Conservation (phyloP, 2,797 vertebrate genomes). For the Florisuga fusca region DNA sequence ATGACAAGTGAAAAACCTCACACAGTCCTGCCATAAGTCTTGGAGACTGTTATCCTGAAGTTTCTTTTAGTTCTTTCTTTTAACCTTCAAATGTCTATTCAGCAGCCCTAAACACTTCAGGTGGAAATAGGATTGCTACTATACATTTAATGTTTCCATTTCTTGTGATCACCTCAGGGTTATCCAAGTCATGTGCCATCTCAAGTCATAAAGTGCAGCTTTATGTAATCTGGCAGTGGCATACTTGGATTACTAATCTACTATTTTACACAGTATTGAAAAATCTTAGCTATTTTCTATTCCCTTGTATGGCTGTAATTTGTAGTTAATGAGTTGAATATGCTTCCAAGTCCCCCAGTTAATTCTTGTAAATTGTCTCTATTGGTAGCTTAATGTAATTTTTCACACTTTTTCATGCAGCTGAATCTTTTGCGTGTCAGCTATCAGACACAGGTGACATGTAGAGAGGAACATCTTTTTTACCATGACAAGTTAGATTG, state of each 20-base stretch:
- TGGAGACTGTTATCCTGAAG: neutral
- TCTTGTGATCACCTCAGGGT: neutral
- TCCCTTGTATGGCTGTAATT: neutral
- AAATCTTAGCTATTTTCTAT: neutral
- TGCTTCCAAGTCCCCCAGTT: neutral
- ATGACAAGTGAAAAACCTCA: neutral
- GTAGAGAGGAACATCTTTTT: neutral
- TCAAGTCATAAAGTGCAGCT: neutral
- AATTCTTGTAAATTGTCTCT: neutral
- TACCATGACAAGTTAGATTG: neutral
- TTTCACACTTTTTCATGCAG: neutral
- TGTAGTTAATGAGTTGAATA: neutral
- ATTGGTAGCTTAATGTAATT: neutral
- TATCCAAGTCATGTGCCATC: neutral
- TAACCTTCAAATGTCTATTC: neutral
- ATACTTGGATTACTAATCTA: too few relatives aligned
- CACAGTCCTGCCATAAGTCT: neutral
- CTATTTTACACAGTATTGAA: neutral
- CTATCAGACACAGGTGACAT: neutral
- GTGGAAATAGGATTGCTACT: neutral
- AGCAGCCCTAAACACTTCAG: neutral
- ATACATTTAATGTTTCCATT: constrained; percentile 38
- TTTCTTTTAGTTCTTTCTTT: neutral
- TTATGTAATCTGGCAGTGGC: too few relatives aligned
- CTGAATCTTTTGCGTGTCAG: neutral